A percentile compares a stretch with the other conserved stretches of the same genome.
These are phyloP conservation scores for Cephonodes hylas DNA, from an alignment of 2,888 invertebrate genomes.

Conservation along the genomic window DNA sequence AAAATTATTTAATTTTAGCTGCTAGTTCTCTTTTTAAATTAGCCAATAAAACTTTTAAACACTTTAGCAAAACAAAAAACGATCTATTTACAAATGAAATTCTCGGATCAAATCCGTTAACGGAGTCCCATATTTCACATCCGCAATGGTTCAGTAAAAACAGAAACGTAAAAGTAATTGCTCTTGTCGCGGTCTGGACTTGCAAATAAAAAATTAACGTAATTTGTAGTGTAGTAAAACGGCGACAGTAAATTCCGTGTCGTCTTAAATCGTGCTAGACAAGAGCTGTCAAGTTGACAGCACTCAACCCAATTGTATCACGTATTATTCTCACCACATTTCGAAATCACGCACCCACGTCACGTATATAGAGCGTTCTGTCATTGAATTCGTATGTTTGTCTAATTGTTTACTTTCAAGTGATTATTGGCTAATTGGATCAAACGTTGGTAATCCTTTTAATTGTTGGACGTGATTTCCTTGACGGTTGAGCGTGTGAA, in stretches of 20 bases:
- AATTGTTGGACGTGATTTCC: slow-evolving; percentile 16
- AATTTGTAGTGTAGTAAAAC: slow-evolving; percentile 4
- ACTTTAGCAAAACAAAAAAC: too few species aligned
- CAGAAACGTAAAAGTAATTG: slow-evolving; percentile 1
- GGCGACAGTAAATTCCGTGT: neutral
- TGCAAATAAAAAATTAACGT: slow-evolving; percentile 1
- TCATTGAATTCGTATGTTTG: slow-evolving; percentile 49
- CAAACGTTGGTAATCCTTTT: slow-evolving; percentile 25
- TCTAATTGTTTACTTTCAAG: slow-evolving; percentile 61
- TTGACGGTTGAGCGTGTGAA: neutral
- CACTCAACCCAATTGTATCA: slow-evolving; percentile 37
- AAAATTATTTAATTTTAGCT: too few species aligned
- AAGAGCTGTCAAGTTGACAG: neutral
- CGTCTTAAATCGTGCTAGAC: slow-evolving; percentile 1
- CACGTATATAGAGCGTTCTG: slow-evolving; percentile 62
- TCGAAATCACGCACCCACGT: slow-evolving; percentile 35
- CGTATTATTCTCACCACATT: slow-evolving; percentile 49
- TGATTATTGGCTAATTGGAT: slow-evolving; percentile 36
- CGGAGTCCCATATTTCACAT: too few species aligned
- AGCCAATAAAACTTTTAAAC: too few species aligned
- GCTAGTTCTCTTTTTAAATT: too few species aligned
- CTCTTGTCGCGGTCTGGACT: neutral
- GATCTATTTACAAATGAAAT: too few species aligned
- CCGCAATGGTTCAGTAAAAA: neutral
- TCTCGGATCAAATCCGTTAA: too few species aligned